Evolutionary conservation across 2,113 vertebrate genomes (phyloP).

Genomic region (Willisornis vidua): DNA sequence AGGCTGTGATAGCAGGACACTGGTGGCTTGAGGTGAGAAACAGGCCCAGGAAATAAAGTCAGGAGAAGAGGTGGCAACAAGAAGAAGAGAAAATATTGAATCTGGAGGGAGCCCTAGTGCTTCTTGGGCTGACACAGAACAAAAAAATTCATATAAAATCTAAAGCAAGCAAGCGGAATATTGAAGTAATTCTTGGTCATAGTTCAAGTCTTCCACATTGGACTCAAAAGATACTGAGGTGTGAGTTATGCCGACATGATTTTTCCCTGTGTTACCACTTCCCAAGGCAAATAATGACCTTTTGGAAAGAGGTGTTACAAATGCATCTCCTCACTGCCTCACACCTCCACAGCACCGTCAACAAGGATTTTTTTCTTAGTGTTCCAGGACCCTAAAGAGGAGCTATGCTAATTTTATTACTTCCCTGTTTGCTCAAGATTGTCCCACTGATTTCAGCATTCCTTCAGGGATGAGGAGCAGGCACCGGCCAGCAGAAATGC

Average conservation of each 20-base stretch:
- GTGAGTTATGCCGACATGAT: neutral
- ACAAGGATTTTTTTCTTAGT: neutral
- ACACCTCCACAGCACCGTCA: neutral
- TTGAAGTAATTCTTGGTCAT: neutral
- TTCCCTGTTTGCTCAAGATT: constrained; percentile 25
- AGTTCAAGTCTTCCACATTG: neutral
- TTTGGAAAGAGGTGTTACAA: neutral
- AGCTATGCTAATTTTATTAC: neutral
- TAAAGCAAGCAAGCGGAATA: neutral
- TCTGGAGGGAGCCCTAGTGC: neutral
- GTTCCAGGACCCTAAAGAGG: neutral
- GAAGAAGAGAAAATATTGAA: neutral
- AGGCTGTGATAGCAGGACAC: neutral
- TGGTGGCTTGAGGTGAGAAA: neutral
- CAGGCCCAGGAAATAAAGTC: neutral
- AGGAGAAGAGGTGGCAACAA: neutral
- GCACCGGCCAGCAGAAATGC: neutral
- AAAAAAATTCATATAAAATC: constrained; percentile 21
- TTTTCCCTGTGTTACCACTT: neutral
- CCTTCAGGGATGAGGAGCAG: neutral
- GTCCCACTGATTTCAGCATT: neutral
- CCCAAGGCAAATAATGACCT: constrained; percentile 1
- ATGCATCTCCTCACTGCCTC: neutral
- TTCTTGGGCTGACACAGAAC: neutral
- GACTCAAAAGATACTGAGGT: neutral